phyloP scores from a whole-genome alignment of 2,888 invertebrate species.

The Drosophila mettleri region DNA sequence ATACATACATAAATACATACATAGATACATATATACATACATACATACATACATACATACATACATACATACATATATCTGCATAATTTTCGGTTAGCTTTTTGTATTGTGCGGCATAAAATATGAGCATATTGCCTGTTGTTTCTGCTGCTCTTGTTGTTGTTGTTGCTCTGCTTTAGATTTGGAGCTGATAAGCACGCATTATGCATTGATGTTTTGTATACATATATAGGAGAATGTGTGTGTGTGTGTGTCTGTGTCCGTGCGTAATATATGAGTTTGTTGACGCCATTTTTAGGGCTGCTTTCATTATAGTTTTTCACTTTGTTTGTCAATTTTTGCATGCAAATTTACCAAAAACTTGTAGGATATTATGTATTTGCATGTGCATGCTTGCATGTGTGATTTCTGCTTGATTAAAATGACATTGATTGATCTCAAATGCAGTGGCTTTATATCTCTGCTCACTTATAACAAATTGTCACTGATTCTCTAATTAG shows the following conservation, averaged over 20 bases:
- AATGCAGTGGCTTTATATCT: not conserved
- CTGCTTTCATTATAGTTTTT: constrained; percentile 59
- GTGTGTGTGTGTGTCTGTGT: constrained; percentile 7
- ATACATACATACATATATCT: constrained; percentile 11
- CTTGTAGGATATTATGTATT: not conserved
- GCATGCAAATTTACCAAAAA: constrained; percentile 19
- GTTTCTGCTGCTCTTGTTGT: constrained; percentile 22
- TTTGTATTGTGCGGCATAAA: constrained; percentile 47
- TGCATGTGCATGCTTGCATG: not conserved
- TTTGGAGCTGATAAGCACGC: constrained; percentile 69
- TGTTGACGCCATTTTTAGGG: constrained; percentile 59
- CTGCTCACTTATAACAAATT: not conserved
- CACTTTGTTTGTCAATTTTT: constrained; percentile 45
- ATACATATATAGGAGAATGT: not conserved
- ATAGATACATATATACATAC: not conserved
- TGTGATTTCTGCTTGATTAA: constrained; percentile 22
- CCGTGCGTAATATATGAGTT: constrained; percentile 56
- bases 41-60: not conserved
- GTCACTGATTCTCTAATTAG: not conserved
- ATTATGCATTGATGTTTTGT: constrained; percentile 50
- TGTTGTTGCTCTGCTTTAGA: constrained; percentile 48
- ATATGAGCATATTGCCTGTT: constrained; percentile 43
- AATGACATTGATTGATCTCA: constrained; percentile 28
- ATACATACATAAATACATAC: not conserved
- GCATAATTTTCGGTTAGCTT: constrained; percentile 38